Base-by-base conservation (phyloP, 2,113 vertebrate genomes). In the Equus przewalskii region DNA sequence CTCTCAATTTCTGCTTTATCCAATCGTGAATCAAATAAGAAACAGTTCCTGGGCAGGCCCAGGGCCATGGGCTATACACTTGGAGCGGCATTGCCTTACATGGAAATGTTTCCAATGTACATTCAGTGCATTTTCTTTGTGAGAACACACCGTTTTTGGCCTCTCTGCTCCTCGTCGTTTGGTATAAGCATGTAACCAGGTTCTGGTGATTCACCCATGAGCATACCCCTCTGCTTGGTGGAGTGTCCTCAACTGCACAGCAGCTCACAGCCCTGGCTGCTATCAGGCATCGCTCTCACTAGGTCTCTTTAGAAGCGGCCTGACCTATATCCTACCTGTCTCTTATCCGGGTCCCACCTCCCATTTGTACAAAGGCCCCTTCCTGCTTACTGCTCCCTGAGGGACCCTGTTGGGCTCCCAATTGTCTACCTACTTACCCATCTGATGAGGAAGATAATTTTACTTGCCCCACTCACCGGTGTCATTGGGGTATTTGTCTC, bases 401-500 rank as follows among this genome's bases (percentile, higher is more conserved):
- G n/a, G 24, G 33, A 54, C 24, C 33, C 26, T 0, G 7, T 1
- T 44, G 79, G 70, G 54, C 33, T 92, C 26, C 56, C 49, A n/a
- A 30, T 56, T 44, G 18, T 5, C 49, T n/a, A 21, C 3, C 33
- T 51, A 28, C 13, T 15, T 7, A n/a, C 9, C 22, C 16, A 28
- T 9, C 81, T 41, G 21, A 5, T 3, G 3, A 49, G 24, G 5
- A 13, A 33, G 46, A 3, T 1, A 1, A 6, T 3, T 6, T 3
- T 2, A 5, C 36, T 6, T 2, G 33, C 18, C 7, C 22, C 10
- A 36, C 98, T 98, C 70, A 98, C 98, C 97, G 4, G 97, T 97
- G 90, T 97, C 96, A 0, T 69, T 98, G 90, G 97, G 98, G 49
- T 99, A 99, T 98, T 99, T 99, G 92, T 99, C 99, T 76, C 99